Evolutionary conservation across 64 coral and sea anemone genomes (phyloP).

Genomic region (Pocillopora verrucosa): DNA sequence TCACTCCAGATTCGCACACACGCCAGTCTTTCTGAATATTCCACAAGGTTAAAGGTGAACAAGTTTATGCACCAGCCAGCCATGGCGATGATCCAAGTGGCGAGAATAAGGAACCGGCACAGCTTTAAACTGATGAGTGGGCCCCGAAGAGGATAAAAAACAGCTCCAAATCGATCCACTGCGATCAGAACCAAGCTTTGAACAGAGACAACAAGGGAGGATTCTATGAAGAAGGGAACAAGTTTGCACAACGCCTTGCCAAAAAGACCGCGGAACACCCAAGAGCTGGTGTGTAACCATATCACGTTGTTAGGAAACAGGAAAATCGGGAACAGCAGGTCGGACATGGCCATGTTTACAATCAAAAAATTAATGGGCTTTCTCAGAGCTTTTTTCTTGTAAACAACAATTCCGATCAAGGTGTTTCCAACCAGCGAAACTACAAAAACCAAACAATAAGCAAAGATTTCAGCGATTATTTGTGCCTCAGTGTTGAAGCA

Average conservation of each 20-base stretch:
- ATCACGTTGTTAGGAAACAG: neutral
- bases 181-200: too few species aligned
- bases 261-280: too few species aligned
- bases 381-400: neutral
- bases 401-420: neutral
- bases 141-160: neutral
- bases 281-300: too few species aligned
- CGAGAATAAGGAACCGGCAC: neutral
- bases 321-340: too few species aligned
- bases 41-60: neutral
- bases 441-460: neutral
- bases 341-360: too few species aligned
- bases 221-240: too few species aligned
- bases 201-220: too few species aligned
- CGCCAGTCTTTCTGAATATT: neutral
- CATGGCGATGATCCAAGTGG: neutral
- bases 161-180: neutral
- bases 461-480: neutral
- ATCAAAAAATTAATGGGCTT: neutral
- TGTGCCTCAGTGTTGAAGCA: neutral
- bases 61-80: neutral
- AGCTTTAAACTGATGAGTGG: neutral
- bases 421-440: slow-evolving; percentile 4
- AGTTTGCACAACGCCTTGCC: too few species aligned
- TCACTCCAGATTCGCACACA: neutral